Evolutionary conservation across 2,888 invertebrate species (phyloP), one percentile per base, ranked within the genome.

Genomic region (Dioctria rufipes): DNA sequence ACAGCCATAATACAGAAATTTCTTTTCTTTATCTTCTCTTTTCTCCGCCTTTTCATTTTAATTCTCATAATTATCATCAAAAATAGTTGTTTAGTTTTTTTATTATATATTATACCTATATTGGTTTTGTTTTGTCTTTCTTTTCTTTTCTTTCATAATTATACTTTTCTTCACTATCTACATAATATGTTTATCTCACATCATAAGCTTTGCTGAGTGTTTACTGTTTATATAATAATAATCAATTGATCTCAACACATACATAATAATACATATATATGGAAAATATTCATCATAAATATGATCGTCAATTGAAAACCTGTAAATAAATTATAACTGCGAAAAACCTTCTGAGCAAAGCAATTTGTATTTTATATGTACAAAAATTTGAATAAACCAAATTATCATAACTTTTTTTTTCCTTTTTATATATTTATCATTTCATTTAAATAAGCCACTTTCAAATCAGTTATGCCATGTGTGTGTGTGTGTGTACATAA

Each of bases 381-480:
- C 61, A 25, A 0, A 61, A 61, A 61, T 61, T 60, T 39, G 39
- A 37, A 39, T 39, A 39, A 61, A 61, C 37, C 61, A 61, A 61
- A 61, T 61, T 39, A 61, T 61, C 39, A 11, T 61, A 8, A 61
- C 39, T 61, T 60, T 25, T 25, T 25, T 25, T 25, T 25, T 25
- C 25, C 1, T 25, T 25, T 25, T 25, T 25, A 25, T 25, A 25
- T 25, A 25, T 25, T 25, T 25, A 25, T 25, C 25, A 40, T 54
- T 54, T 73, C 42, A 51, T 60, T 6, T 42, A 73, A 73, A 73
- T 58, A 73, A 73, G 73, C 60, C 73, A 58, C 60, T 51, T 73
- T 73, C 73, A 73, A 73, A 54, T 73, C 58, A 58, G 60, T 73
- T 37, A 61, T 11, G 54, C 61, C 39, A 61, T 39, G 25, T 25